phyloP scores from a whole-genome alignment of 2,113 vertebrate genomes.

The Gambusia affinis region DNA sequence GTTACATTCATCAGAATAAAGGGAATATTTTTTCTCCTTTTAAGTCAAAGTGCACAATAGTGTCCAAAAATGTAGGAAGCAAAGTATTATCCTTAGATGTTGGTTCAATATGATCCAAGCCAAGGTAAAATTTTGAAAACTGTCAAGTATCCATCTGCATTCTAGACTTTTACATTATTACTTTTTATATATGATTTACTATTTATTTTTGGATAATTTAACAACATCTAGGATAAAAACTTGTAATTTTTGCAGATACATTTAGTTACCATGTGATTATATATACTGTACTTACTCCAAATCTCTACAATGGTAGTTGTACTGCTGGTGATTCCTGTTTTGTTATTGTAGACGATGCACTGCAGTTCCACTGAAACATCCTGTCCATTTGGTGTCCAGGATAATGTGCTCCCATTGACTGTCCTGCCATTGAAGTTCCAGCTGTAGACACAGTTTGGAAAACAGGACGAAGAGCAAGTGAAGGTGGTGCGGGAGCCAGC shows the following conservation, averaged over 20 bases:
- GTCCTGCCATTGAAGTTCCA: conserved; percentile 39
- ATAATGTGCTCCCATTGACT: conserved; percentile 14
- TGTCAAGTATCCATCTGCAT: background rate
- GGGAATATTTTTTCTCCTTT: background rate
- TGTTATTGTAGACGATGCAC: conserved; percentile 33
- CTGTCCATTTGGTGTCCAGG: conserved; percentile 52
- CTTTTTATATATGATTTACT: background rate
- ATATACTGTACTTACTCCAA: conserved; percentile 42
- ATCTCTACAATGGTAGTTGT: conserved; percentile 25
- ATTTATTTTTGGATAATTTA: background rate
- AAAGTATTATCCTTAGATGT: too few species aligned
- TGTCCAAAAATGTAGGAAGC: background rate
- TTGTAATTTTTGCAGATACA: rapidly evolving
- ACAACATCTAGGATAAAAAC: background rate
- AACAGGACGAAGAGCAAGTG: conserved; percentile 53
- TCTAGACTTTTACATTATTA: background rate
- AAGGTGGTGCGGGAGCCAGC: conserved; percentile 43
- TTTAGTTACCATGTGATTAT: rapidly evolving
- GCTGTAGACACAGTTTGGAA: conserved; percentile 45
- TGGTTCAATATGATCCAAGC: background rate
- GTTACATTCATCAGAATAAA: background rate
- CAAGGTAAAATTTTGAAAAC: too few species aligned
- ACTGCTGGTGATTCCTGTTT: background rate
- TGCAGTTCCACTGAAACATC: conserved; percentile 16
- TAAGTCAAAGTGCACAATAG: background rate